phyloP scores from a whole-genome alignment of 2,888 invertebrate species.

The Chironomus riparius region DNA sequence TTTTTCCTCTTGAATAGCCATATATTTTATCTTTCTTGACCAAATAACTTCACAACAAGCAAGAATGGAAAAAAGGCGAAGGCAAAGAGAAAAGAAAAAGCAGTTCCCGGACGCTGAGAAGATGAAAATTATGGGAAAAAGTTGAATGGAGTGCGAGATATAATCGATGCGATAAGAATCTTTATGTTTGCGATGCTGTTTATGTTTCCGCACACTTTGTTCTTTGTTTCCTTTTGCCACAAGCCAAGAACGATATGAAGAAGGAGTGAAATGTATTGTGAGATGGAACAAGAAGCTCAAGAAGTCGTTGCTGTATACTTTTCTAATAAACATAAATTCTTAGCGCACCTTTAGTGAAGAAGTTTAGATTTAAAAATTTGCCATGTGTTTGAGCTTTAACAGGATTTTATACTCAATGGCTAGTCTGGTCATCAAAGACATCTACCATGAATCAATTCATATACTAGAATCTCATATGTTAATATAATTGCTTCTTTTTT shows the following conservation, averaged over 20 bases:
- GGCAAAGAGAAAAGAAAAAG: not conserved
- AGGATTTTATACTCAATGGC: no score
- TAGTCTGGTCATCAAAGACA: no score
- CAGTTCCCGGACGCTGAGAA: not conserved
- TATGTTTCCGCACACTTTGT: slow-evolving; percentile 8
- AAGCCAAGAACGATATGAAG: not conserved
- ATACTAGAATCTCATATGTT: no score
- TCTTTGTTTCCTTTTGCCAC: not conserved
- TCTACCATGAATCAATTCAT: no score
- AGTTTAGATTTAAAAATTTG: not conserved
- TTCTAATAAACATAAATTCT: not conserved
- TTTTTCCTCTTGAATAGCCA: not conserved
- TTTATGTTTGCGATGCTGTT: slow-evolving; percentile 3
- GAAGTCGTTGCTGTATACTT: not conserved
- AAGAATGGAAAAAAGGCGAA: not conserved
- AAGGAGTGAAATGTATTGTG: not conserved
- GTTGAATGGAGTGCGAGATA: not conserved
- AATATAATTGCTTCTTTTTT: not conserved
- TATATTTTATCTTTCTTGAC: not conserved
- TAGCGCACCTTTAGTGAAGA: not conserved
- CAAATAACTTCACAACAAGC: not conserved
- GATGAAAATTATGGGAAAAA: not conserved
- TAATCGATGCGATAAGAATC: slow-evolving; percentile 12
- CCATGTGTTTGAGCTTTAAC: no score
- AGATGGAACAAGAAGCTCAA: not conserved